Conservation (phyloP, 2,797 vertebrate genomes). For the Heterohyrax brucei region DNA sequence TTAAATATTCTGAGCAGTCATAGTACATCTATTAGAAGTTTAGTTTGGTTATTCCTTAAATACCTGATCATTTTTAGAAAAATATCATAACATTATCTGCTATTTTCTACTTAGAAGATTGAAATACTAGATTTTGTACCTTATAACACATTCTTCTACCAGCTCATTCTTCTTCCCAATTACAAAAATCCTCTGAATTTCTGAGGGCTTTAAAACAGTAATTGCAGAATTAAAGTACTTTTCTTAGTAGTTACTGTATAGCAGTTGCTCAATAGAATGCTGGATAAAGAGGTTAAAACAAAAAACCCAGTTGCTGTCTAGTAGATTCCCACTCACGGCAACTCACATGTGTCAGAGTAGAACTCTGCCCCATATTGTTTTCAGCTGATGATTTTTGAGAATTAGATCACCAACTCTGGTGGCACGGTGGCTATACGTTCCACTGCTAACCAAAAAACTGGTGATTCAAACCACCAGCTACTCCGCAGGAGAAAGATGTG, state of each 20-base stretch:
- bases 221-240: neutral
- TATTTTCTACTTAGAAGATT: conserved; percentile 52
- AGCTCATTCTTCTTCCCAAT: neutral
- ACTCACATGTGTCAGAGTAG: neutral
- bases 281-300: neutral
- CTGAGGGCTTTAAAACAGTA: conserved; percentile 52
- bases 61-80: conserved; percentile 30
- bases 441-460: neutral
- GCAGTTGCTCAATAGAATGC: neutral
- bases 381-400: neutral
- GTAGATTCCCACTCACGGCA: neutral
- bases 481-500: too few species aligned
- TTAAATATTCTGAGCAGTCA: neutral
- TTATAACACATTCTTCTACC: neutral
- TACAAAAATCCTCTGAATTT: conserved; percentile 55
- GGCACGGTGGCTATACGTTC: neutral
- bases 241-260: conserved; percentile 11
- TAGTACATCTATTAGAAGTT: neutral
- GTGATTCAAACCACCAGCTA: neutral
- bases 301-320: neutral
- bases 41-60: conserved; percentile 46
- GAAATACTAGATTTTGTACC: conserved; percentile 43
- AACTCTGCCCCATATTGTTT: neutral
- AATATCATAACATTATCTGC: neutral
- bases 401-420: neutral